Evolutionary conservation across 1,140 invertebrate genomes (phyloP), one percentile per base, ranked within the genome.

Genomic region (Lepidurus arcticus): DNA sequence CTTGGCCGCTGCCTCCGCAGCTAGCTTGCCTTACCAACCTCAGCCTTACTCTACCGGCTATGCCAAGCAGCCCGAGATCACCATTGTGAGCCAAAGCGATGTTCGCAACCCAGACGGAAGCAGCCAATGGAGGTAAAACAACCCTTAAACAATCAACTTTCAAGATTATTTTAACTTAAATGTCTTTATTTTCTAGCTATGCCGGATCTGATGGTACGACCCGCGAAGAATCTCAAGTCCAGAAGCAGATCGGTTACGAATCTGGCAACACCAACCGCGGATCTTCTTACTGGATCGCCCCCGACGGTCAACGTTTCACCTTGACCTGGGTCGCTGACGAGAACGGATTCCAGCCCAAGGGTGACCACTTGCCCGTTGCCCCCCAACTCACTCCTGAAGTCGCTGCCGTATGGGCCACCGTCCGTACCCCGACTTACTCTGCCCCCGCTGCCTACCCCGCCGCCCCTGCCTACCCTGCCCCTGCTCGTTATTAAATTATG

Each of bases 341-440:
- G 45, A 53, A 73, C 7, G 81, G 81, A 65, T 81, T 81, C 78
- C 81, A 81, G 47, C 80, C 81, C 34, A 34, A 34, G 34, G 34
- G 34, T 34, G 34, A 34, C 34, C 34, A 34, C 34, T 34, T 34
- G 34, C 34, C 34, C 34, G 34, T 34, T 34, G 34, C 34, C 34
- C 34, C 34, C 34, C 34, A 34, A 34, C 2, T 3, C 34, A 34
- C 34, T 3, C 34, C 34, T 34, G 34, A 34, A 34, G 34, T 34
- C 3, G 34, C 11, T 3, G 34, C 34, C 34, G 34, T 47, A 10
- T 47, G 45, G 45, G 45, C 45, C 45, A 47, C 45, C 45, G 45
- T 47, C 45, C 45, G 45, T 16, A 47, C 45, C 45, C 45, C 45
- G 1, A 16, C 16, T 47, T 47, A 47, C 45, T 16, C 45, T 16